Evolutionary conservation across 2,113 vertebrate genomes (phyloP), one percentile per base, ranked within the genome.

Genomic region (Murina feae): DNA sequence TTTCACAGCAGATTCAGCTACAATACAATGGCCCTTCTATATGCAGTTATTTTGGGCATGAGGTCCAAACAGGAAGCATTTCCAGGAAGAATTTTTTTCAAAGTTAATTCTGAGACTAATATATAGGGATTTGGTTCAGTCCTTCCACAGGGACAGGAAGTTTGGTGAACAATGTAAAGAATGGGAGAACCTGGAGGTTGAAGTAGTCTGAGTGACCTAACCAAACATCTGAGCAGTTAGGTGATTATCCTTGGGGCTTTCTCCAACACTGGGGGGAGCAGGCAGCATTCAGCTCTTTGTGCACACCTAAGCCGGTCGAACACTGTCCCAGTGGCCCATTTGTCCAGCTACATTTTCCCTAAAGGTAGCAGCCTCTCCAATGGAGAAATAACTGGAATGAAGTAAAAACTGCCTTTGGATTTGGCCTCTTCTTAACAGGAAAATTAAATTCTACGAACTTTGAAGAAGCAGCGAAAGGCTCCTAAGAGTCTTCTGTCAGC

Each of bases 361-460:
- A 80, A 42, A 69, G 47, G 58, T 10, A 83, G 16, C 37, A 74
- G 9, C 32, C 28, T 65, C 51, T 90, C 32, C 32, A 11, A 2
- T 9, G 49, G 55, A 78, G 39, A 69, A 90, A 44, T 30, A 30
- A 58, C 16, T 49, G 23, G 32, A 68, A 90, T 9, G 23, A 94
- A 80, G 32, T 8, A 44, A 86, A 83, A 49, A 32, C 23, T 86
- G n/a, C 37, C 76, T 76, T 87, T 89, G 39, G 28, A 94, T 44
- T 74, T 87, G 35, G 53, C 28, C 14, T 39, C 80, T 35, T 92
- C n/a, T 90, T 89, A 80, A 13, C 53, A 39, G 47, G 49, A 79
- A 91, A 96, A 80, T 23, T 39, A 89, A 89, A 55, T 25, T 89
- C 44, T 53, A 79, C 86, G 79, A 92, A 84, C 71, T 75, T 25